Conservation (phyloP, 2,888 invertebrate genomes). For the Erynnis tages region DNA sequence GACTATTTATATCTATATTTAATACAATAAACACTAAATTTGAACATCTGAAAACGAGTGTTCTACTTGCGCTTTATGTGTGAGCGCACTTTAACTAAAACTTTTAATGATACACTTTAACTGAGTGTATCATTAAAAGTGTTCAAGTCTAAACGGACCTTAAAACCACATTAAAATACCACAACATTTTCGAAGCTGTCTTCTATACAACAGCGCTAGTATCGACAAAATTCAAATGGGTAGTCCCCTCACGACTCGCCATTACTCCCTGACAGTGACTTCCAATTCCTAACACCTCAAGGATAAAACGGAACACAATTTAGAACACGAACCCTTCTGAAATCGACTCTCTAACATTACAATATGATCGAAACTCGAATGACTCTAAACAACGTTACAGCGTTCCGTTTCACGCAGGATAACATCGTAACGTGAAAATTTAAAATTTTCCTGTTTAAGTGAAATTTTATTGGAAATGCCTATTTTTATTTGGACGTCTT, state of each 20-base stretch:
- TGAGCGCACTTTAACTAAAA: too few species aligned
- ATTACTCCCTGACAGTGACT: conserved; percentile 80
- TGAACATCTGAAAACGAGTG: too few species aligned
- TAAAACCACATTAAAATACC: too few species aligned
- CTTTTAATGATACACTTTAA: too few species aligned
- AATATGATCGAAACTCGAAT: conserved; percentile 32
- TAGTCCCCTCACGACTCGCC: conserved; percentile 75
- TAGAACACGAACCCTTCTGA: conserved; percentile 38
- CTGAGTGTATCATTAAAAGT: too few species aligned
- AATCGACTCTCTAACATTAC: conserved; percentile 28
- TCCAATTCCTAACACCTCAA: conserved; percentile 66
- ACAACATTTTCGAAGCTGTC: too few species aligned
- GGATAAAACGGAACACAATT: conserved; percentile 40
- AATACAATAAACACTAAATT: too few species aligned
- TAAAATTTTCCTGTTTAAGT: conserved; percentile 78
- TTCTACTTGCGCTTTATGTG: too few species aligned
- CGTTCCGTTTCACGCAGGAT: conserved; percentile 33
- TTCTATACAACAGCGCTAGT: too few species aligned
- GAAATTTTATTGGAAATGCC: conserved; percentile 74
- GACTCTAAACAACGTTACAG: conserved; percentile 27
- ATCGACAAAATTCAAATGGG: conserved; percentile 64
- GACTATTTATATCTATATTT: too few species aligned
- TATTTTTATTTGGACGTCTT: conserved; percentile 62
- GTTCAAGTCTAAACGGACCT: too few species aligned
- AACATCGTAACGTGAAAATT: conserved; percentile 72